Percentiles rank a stretch among this genome's conserved stretches.
phyloP scores from a whole-genome alignment of 2,888 invertebrate genomes.

The Diachrysia chrysitis region DNA sequence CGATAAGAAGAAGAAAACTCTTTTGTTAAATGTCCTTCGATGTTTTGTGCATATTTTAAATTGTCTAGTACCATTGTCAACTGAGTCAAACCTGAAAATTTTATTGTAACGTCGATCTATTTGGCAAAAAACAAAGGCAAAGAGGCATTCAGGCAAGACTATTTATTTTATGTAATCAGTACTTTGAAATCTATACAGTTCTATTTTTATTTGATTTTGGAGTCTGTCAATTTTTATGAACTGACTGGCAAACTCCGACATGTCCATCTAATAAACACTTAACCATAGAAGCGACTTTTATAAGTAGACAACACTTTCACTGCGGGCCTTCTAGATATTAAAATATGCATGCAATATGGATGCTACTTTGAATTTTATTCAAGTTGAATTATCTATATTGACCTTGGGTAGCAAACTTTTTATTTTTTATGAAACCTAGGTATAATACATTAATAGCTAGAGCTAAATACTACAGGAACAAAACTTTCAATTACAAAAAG shows the following conservation, averaged over 20 bases:
- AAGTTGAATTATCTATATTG: constrained; percentile 19
- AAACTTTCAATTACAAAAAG: neutral
- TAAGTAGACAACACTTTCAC: constrained; percentile 43
- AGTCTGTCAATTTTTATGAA: neutral
- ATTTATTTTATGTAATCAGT: too few relatives aligned
- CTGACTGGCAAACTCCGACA: neutral
- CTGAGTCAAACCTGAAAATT: too few relatives aligned
- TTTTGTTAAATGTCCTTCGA: too few relatives aligned
- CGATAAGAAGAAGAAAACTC: too few relatives aligned
- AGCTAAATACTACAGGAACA: neutral
- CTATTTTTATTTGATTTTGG: too few relatives aligned
- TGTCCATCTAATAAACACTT: constrained; percentile 7
- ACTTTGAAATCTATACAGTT: too few relatives aligned
- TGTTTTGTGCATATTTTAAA: too few relatives aligned
- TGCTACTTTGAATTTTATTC: constrained; percentile 25
- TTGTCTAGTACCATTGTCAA: too few relatives aligned
- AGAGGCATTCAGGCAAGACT: too few relatives aligned
- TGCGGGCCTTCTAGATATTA: constrained; percentile 36
- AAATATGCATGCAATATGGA: constrained; percentile 39
- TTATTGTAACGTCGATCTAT: too few relatives aligned
- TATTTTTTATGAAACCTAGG: constrained; percentile 18
- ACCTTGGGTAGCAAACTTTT: constrained; percentile 25
- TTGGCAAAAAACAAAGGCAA: too few relatives aligned
- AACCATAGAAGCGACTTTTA: constrained; percentile 46
- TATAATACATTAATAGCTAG: too few relatives aligned